These are phyloP conservation scores for Condylura cristata DNA, from an alignment of 2,113 vertebrate species.

Conservation along the genomic window DNA sequence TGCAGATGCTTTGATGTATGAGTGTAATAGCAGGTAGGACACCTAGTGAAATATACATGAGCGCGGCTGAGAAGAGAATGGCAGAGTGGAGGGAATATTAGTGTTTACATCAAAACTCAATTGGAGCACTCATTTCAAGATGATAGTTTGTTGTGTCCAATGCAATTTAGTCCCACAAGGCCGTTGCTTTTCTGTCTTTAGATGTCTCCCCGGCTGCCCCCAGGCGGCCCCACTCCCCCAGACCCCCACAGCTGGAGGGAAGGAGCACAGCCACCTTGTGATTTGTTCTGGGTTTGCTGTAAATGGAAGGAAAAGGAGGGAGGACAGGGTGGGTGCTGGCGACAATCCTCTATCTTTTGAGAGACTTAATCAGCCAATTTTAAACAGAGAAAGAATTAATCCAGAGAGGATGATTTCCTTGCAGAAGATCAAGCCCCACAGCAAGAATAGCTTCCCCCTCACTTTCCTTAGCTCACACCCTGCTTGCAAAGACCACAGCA, in stretches of 20 bases:
- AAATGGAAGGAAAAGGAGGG: neutral
- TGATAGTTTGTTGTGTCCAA: constrained; percentile 86
- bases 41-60: constrained; percentile 88
- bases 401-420: neutral
- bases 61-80: constrained; percentile 83
- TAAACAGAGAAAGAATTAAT: neutral
- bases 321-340: neutral
- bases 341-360: neutral
- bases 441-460: neutral
- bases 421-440: neutral
- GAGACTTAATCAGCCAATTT: neutral
- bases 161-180: constrained; percentile 80
- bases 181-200: constrained; percentile 68
- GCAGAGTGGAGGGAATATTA: constrained; percentile 85
- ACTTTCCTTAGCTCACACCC: neutral
- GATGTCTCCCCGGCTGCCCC: neutral
- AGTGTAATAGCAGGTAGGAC: constrained; percentile 87
- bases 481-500: neutral
- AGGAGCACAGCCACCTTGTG: neutral
- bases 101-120: constrained; percentile 90
- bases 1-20: constrained; percentile 89
- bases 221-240: neutral
- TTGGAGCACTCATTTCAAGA: constrained; percentile 85
- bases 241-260: neutral
- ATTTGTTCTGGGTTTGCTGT: neutral